Base-by-base conservation (phyloP, 2,797 vertebrate genomes). In the Capromys pilorides region DNA sequence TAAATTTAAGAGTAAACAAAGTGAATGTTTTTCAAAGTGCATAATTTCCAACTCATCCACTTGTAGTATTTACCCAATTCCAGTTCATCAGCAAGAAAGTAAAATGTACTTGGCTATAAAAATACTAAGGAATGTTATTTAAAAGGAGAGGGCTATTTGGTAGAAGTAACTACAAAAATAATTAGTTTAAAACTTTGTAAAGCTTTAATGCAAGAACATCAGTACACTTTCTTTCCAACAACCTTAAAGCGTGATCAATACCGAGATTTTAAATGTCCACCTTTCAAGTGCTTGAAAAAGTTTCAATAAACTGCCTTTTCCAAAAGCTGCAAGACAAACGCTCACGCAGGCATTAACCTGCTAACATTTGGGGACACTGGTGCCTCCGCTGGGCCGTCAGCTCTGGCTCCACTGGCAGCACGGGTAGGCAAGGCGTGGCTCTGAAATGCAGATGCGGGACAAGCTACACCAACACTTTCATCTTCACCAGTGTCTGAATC, bases 131-230 rank as follows among this genome's bases (percentile, higher is more conserved):
- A 98, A 98, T 98, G 98, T 98, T 98, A 98, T 90, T 98, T 98
- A 98, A 98, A 98, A 98, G 98, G 98, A 99, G 98, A 99, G 98
- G 98, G 98, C 98, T 98, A 98, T 98, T 98, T 98, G 98, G 98
- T 98, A 99, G 98, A 99, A 99, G 98, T 98, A 98, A 98, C 99
- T 99, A 99, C 99, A 99, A 99, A 99, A 99, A 99, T 99, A 99
- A 99, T 99, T 99, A 98, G 97, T 98, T 99, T 98, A 98, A 98
- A 97, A 98, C 98, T 98, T 98, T 98, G 98, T 98, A 98, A 98
- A 98, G 98, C 98, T 98, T 98, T 98, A 98, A 98, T 98, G 98
- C 97, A 97, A 98, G 98, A 98, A 98, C 97, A 98, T 98, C 98
- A 98, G 97, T 98, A 98, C 98, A 98, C 97, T 98, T 97, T 98